phyloP scores from a whole-genome alignment of 2,113 vertebrate species.

The Xiphorhynchus elegans region DNA sequence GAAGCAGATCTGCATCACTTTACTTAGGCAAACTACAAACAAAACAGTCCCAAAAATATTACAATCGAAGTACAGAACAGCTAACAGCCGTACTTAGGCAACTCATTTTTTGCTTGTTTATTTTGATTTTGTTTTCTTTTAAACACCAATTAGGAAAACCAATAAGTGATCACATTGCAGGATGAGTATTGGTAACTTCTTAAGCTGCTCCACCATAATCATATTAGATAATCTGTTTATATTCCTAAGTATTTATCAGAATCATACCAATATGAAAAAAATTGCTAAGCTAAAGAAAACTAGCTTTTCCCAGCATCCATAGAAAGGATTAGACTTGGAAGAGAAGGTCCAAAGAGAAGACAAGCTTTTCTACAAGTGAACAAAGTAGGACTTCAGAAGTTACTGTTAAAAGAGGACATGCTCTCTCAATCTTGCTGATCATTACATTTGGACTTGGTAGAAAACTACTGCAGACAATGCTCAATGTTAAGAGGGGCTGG shows the following conservation, averaged over 20 bases:
- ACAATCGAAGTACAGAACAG: neutral
- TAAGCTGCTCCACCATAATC: neutral
- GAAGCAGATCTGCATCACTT: neutral
- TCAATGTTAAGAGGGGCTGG: neutral
- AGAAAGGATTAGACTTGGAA: neutral
- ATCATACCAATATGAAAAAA: neutral
- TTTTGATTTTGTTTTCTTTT: neutral
- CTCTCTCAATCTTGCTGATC: neutral
- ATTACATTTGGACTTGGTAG: neutral
- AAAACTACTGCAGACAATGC: neutral
- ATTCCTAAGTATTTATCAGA: neutral
- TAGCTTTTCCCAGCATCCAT: neutral
- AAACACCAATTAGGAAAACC: neutral
- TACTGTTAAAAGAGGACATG: neutral
- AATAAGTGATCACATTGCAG: neutral
- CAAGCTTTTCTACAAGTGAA: neutral
- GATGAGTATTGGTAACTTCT: neutral
- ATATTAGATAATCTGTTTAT: neutral
- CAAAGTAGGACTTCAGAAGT: neutral
- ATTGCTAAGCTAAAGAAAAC: neutral
- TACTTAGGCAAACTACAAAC: neutral
- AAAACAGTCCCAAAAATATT: neutral
- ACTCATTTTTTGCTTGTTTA: neutral
- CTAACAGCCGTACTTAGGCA: neutral
- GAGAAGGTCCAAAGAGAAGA: neutral